A percentile compares a stretch with the other conserved stretches of the same genome.
Evolutionary conservation across 2,888 invertebrate species (phyloP).

Genomic region (Copidosoma aretas): DNA sequence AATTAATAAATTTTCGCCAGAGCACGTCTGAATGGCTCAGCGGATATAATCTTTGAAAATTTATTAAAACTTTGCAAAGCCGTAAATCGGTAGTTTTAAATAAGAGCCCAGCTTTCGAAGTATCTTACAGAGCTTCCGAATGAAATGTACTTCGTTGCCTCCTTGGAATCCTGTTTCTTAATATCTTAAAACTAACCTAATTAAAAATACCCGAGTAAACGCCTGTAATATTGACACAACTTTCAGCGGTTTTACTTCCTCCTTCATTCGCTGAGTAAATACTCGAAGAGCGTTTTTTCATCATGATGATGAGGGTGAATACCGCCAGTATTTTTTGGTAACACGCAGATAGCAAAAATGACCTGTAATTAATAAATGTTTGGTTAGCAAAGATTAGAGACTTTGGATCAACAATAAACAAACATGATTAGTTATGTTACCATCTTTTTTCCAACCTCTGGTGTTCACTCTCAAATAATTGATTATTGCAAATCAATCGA

Average conservation of each 20-base stretch:
- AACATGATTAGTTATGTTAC: too few relatives aligned
- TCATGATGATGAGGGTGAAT: too few relatives aligned
- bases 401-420: too few relatives aligned
- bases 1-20: neutral
- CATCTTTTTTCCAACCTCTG: too few relatives aligned
- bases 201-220: constrained; percentile 9
- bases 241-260: neutral
- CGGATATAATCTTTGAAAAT: constrained; percentile 15
- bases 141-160: constrained; percentile 2
- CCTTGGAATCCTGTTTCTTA: constrained; percentile 3
- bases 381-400: too few relatives aligned
- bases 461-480: too few relatives aligned
- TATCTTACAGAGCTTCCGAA: constrained; percentile 17
- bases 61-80: constrained; percentile 20
- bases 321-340: too few relatives aligned
- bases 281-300: too few relatives aligned
- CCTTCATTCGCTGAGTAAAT: neutral
- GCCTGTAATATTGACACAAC: neutral
- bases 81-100: constrained; percentile 19
- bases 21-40: constrained; percentile 16
- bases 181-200: constrained; percentile 9
- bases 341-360: too few relatives aligned
- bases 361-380: too few relatives aligned
- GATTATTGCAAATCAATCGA: constrained; percentile 24
- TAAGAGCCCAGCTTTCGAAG: constrained; percentile 12